Evolutionary conservation across 2,888 invertebrate genomes (phyloP).

Genomic region (Strigamia crassipes): DNA sequence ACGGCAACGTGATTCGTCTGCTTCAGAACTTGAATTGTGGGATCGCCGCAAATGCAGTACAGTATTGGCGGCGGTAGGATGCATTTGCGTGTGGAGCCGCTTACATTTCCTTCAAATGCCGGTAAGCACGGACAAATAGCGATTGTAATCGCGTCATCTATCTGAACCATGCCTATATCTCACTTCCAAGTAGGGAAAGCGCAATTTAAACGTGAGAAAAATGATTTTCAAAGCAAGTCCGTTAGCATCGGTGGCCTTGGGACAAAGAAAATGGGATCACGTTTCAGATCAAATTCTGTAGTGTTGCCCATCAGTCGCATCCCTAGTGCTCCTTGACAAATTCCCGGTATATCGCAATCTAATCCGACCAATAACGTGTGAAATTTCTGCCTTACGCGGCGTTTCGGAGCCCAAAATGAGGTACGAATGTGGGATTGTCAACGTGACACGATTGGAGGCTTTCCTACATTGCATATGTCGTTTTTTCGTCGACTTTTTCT

Average conservation of each 20-base stretch:
- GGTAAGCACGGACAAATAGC: background rate
- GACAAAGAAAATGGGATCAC: conserved; percentile 32
- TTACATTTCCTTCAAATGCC: conserved; percentile 9
- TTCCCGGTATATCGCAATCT: background rate
- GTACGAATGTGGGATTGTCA: background rate
- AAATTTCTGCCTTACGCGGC: background rate
- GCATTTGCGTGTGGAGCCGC: conserved; percentile 10
- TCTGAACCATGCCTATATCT: background rate
- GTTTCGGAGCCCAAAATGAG: background rate
- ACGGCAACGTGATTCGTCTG: conserved; percentile 1
- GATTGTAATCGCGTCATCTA: background rate
- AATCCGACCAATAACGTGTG: background rate
- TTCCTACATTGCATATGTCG: background rate
- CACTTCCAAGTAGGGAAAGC: background rate
- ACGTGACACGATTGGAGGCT: background rate
- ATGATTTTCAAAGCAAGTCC: conserved; percentile 27
- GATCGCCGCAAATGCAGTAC: conserved; percentile 26
- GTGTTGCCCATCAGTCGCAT: background rate
- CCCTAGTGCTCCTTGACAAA: background rate
- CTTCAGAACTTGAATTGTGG: conserved; percentile 23
- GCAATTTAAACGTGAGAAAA: conserved; percentile 1
- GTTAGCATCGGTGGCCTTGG: conserved; percentile 21
- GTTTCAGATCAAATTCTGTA: conserved; percentile 20
- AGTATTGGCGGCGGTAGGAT: conserved; percentile 5
- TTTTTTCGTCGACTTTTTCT: background rate